Evolutionary conservation across 2,797 vertebrate species (phyloP).

Genomic region (Hapalemur alaotrensis): DNA sequence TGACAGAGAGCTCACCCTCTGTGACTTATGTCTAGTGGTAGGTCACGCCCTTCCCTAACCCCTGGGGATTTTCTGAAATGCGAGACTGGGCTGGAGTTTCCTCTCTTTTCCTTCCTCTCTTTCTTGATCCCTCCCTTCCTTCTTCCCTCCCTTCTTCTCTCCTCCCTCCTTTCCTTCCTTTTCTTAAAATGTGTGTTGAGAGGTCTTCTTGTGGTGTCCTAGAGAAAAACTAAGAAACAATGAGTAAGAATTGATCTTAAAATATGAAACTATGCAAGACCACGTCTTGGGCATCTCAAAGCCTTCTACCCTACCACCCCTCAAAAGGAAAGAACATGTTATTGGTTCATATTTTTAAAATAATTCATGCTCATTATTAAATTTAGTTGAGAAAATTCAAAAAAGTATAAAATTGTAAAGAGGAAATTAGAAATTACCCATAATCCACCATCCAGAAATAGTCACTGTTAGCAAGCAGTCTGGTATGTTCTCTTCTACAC

Average conservation of each 20-base stretch:
- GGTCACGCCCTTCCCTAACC: slow-evolving; percentile 46
- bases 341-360: slow-evolving; percentile 3
- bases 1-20: slow-evolving; percentile 93
- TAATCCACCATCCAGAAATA: neutral
- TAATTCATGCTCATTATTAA: neutral
- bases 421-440: neutral
- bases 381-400: neutral
- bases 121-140: fast-evolving
- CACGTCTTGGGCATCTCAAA: neutral
- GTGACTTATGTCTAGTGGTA: slow-evolving; percentile 97
- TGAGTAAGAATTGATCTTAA: neutral
- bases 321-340: neutral
- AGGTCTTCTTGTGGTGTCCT: neutral
- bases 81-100: neutral
- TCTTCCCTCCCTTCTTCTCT: fast-evolving
- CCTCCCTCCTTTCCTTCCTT: neutral
- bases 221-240: neutral
- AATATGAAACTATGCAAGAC: neutral
- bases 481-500: neutral
- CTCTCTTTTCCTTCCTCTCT: no score
- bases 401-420: neutral
- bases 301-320: neutral
- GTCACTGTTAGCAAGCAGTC: neutral
- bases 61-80: neutral
- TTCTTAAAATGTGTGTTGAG: neutral